Conservation (phyloP, 2,797 vertebrate genomes). For the Sebastes alutus region DNA sequence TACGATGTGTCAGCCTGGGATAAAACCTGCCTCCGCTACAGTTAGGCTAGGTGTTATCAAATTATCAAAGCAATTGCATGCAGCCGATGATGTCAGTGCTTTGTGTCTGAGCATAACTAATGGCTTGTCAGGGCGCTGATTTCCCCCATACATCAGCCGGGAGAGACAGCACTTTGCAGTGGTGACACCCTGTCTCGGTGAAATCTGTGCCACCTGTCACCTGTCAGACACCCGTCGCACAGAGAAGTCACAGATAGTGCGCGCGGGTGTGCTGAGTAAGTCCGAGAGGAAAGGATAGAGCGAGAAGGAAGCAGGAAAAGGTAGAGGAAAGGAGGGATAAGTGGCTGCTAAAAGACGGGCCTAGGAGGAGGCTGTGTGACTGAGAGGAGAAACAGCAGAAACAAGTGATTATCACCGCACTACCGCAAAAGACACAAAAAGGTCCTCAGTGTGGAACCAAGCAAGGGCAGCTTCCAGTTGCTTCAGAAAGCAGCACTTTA, state of each 20-base stretch:
- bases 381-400: slow-evolving; percentile 6
- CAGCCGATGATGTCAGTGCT: slow-evolving; percentile 45
- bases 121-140: slow-evolving; percentile 32
- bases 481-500: slow-evolving; percentile 18
- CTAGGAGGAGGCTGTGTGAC: not conserved
- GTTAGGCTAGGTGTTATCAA: slow-evolving; percentile 22
- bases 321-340: not conserved
- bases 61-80: slow-evolving; percentile 46
- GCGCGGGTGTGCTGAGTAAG: not conserved
- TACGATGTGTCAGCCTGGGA: slow-evolving; percentile 8
- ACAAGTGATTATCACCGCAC: slow-evolving; percentile 18
- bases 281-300: not conserved
- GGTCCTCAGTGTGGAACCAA: slow-evolving; percentile 14
- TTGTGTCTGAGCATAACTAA: slow-evolving; percentile 54
- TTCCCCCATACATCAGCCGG: slow-evolving; percentile 41
- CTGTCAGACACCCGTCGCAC: slow-evolving; percentile 45
- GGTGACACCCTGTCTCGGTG: slow-evolving; percentile 34
- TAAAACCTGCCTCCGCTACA: slow-evolving; percentile 11
- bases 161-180: slow-evolving; percentile 32
- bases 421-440: slow-evolving; percentile 24
- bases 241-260: slow-evolving; percentile 14
- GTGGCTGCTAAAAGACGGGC: slow-evolving; percentile 7
- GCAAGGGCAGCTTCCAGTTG: slow-evolving; percentile 1
- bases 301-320: not conserved
- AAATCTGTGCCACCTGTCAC: slow-evolving; percentile 70